Evolutionary conservation across 2,113 vertebrate genomes (phyloP).

Genomic region (Peromyscus californicus): DNA sequence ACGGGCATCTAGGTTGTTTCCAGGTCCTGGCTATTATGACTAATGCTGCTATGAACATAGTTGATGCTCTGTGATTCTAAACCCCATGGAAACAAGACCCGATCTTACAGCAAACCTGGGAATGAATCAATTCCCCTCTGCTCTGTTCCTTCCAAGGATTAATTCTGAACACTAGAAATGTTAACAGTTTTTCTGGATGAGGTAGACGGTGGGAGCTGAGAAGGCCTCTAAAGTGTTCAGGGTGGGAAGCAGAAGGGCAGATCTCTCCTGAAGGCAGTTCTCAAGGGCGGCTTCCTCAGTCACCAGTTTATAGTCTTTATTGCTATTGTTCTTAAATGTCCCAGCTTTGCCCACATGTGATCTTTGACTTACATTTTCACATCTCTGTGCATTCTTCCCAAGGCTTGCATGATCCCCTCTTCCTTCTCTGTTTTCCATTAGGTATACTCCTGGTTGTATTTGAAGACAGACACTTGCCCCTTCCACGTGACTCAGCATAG

Average conservation of each 20-base stretch:
- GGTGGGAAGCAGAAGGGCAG: neutral
- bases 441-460: neutral
- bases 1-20: too few species aligned
- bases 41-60: too few species aligned
- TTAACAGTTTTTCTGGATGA: neutral
- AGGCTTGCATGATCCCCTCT: neutral
- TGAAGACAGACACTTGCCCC: neutral
- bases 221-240: neutral
- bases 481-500: neutral
- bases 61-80: neutral
- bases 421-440: neutral
- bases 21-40: too few species aligned
- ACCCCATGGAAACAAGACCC: neutral
- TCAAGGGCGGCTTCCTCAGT: neutral
- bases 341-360: neutral
- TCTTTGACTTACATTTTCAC: neutral
- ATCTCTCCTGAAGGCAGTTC: neutral
- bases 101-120: neutral
- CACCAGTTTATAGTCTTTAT: neutral
- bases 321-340: neutral
- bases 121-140: neutral
- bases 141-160: slow-evolving; percentile 1
- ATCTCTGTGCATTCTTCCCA: neutral
- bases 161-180: slow-evolving; percentile 42
- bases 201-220: neutral